Evolutionary conservation across 2,888 invertebrate species (phyloP).

Genomic region (Ischnus inquisitorius): DNA sequence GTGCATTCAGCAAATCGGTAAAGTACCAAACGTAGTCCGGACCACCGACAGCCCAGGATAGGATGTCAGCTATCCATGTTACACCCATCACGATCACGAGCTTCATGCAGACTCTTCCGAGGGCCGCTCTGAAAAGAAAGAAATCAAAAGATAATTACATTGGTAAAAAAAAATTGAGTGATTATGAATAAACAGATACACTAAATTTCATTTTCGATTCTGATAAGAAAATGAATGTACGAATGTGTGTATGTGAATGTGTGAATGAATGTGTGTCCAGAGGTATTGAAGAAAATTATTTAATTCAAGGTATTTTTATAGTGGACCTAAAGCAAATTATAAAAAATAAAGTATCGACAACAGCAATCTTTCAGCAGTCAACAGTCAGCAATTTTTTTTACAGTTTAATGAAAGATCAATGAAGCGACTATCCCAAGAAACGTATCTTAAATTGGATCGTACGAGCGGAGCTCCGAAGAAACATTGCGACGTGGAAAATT

Average conservation of each 20-base stretch:
- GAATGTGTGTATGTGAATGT: not conserved
- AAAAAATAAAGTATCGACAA: not conserved
- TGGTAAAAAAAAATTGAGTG: too few species aligned
- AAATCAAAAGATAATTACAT: not conserved
- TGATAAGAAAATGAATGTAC: not conserved
- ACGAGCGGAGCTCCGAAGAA: too few species aligned
- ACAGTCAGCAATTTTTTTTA: too few species aligned
- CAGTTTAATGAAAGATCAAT: not conserved
- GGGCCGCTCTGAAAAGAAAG: slow-evolving; percentile 89
- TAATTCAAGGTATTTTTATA: too few species aligned
- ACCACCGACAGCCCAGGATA: slow-evolving; percentile 94
- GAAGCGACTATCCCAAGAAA: not conserved
- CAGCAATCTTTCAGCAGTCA: too few species aligned
- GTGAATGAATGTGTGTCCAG: too few species aligned
- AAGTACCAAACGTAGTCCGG: slow-evolving; percentile 93
- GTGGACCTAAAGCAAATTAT: too few species aligned
- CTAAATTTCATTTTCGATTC: too few species aligned
- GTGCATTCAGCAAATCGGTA: slow-evolving; percentile 94
- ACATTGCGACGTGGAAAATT: too few species aligned
- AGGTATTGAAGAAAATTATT: too few species aligned
- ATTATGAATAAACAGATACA: too few species aligned
- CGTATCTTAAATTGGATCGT: not conserved
- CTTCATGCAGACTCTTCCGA: slow-evolving; percentile 94
- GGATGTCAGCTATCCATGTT: slow-evolving; percentile 92
- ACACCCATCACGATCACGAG: slow-evolving; percentile 94